Base-by-base conservation (phyloP, 2,888 invertebrate species). In the Cerastis rubricosa region DNA sequence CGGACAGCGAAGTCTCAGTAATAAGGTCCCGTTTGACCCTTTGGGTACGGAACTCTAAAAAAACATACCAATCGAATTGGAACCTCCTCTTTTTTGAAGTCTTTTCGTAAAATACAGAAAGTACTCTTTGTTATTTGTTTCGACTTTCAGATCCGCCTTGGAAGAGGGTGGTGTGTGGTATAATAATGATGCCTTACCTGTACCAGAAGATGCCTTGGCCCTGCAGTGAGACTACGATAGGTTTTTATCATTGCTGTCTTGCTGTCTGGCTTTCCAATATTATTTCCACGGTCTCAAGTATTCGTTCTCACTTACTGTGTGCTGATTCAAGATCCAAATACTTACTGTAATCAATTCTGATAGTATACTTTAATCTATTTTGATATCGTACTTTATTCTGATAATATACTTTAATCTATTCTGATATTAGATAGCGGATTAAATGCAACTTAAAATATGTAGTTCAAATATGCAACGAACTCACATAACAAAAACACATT, bases 201-300 rank as follows among this genome's bases (percentile, higher is more conserved):
- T 43, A 64, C n/a, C 17, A 64, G 64, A 64, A 64, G 64, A 64
- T 43, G 43, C 64, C n/a, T 64, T n/a, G 64, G 64, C 14, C 14
- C 64, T 43, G 64, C 14, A 17, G 64, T 9, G 17, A 64, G 43
- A 9, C 64, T 43, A n/a, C n/a, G 4, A 64, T 64, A 64, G n/a
- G 14, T 25, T 5, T 14, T 43, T 64, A 43, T 64, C 64, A 64
- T 64, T 25, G 64, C n/a, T 64, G n/a, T 8, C 64, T n/a, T 64
- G 7, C 14, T n/a, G 40, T 64, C 43, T 9, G n/a, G 1, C 43
- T 64, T 64, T 64, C n/a, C 43, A 17, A 64, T 64, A 17, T 35
- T 63, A 40, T 64, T 64, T 64, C 8, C 64, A 64, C 64, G 17
- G n/a, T 64, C 43, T 64, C 64, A 64, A 64, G 64, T 64, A n/a